Evolutionary conservation across 2,888 invertebrate genomes (phyloP).

Genomic region (Rhagophthalmus giganteus): DNA sequence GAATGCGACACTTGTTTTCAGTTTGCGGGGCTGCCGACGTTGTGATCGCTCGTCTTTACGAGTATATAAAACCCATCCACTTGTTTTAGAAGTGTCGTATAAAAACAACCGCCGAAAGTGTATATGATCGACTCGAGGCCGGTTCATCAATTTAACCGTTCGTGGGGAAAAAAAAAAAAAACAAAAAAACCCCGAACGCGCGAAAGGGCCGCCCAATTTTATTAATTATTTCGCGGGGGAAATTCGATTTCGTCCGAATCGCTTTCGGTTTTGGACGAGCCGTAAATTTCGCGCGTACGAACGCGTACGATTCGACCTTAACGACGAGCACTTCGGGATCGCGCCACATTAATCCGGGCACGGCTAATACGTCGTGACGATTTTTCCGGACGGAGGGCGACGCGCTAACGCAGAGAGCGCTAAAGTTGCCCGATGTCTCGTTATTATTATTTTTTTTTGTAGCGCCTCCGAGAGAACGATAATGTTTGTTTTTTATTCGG

Average conservation of each 20-base stretch:
- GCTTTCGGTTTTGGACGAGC: background rate
- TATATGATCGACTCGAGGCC: conserved; percentile 14
- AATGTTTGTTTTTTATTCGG: conserved; percentile 50
- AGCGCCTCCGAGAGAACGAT: conserved; percentile 48
- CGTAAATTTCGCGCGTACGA: too few relatives aligned
- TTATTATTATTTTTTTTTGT: conserved; percentile 52
- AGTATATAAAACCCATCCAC: conserved; percentile 44
- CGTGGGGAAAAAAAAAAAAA: too few relatives aligned
- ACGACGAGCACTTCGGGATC: too few relatives aligned
- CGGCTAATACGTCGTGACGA: conserved; percentile 43
- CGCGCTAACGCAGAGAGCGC: conserved; percentile 43
- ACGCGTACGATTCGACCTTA: too few relatives aligned
- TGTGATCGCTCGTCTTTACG: conserved; percentile 41
- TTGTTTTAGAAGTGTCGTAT: conserved; percentile 40
- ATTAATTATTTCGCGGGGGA: too few relatives aligned
- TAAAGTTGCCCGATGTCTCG: conserved; percentile 48
- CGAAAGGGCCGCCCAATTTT: too few relatives aligned
- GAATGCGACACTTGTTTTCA: conserved; percentile 45
- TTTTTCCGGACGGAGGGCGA: conserved; percentile 39
- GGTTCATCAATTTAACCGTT: conserved; percentile 3
- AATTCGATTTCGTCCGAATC: too few relatives aligned
- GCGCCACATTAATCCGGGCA: conserved; percentile 33
- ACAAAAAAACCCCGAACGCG: too few relatives aligned
- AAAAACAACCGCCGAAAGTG: conserved; percentile 35
- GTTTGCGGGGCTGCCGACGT: conserved; percentile 36